Conservation (phyloP, 2,797 vertebrate species). For the Aphelocoma californica region DNA sequence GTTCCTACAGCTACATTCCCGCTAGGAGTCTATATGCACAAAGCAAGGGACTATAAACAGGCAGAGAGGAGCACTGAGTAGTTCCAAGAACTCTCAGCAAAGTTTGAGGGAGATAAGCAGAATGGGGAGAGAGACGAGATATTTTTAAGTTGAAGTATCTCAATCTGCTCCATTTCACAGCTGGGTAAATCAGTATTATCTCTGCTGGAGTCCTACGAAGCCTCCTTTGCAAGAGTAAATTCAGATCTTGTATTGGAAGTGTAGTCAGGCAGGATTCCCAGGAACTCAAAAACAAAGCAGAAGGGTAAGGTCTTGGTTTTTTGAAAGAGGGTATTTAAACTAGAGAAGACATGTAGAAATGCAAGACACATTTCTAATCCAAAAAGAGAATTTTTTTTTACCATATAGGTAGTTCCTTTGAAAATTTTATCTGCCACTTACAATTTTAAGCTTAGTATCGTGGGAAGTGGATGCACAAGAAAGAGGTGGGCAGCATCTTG, state of each 20-base stretch:
- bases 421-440: neutral
- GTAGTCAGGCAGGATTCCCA: neutral
- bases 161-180: neutral
- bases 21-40: neutral
- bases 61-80: neutral
- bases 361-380: neutral
- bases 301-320: neutral
- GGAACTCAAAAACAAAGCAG: neutral
- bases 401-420: neutral
- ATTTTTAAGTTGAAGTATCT: neutral
- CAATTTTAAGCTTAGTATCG: neutral
- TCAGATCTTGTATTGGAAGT: neutral
- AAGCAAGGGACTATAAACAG: neutral
- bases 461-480: neutral
- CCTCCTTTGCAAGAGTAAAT: neutral
- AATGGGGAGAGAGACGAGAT: neutral
- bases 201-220: neutral
- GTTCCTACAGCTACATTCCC: neutral
- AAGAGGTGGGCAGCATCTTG: neutral
- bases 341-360: neutral
- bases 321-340: neutral
- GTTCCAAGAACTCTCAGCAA: neutral
- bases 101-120: neutral
- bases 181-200: neutral
- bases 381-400: neutral